These are phyloP conservation scores for Patella caerulea DNA, from an alignment of 2,888 invertebrate genomes.

Conservation along the genomic window DNA sequence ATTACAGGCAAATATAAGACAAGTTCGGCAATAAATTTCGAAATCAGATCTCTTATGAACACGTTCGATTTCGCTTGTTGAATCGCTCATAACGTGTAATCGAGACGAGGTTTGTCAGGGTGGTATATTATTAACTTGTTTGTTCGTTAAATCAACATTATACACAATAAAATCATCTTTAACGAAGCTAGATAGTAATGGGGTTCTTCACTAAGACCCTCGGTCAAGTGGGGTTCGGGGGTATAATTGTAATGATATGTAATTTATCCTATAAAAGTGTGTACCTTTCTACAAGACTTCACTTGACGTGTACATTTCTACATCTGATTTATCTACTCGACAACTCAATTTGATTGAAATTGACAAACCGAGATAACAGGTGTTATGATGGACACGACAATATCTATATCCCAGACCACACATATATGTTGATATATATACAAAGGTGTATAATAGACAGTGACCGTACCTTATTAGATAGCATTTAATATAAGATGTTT, in stretches of 20 bases:
- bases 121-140: neutral
- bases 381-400: neutral
- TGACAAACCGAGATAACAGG: slow-evolving; percentile 3
- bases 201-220: neutral
- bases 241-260: neutral
- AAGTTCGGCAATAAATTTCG: slow-evolving; percentile 5
- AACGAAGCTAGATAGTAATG: too few species aligned
- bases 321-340: too few species aligned
- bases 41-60: slow-evolving; percentile 2
- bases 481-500: too few species aligned
- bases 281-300: slow-evolving; percentile 2
- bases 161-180: too few species aligned
- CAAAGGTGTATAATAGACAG: too few species aligned
- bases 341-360: slow-evolving; percentile 11
- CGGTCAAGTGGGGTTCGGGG: neutral
- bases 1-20: slow-evolving; percentile 12
- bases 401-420: neutral
- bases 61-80: slow-evolving; percentile 12
- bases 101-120: neutral
- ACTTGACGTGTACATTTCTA: too few species aligned
- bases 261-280: slow-evolving; percentile 13
- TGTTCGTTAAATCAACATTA: too few species aligned
- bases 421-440: neutral
- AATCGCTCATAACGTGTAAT: slow-evolving; percentile 7
- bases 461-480: too few species aligned